Base-by-base conservation (phyloP, 2,888 invertebrate species). In the Baronia brevicornis region DNA sequence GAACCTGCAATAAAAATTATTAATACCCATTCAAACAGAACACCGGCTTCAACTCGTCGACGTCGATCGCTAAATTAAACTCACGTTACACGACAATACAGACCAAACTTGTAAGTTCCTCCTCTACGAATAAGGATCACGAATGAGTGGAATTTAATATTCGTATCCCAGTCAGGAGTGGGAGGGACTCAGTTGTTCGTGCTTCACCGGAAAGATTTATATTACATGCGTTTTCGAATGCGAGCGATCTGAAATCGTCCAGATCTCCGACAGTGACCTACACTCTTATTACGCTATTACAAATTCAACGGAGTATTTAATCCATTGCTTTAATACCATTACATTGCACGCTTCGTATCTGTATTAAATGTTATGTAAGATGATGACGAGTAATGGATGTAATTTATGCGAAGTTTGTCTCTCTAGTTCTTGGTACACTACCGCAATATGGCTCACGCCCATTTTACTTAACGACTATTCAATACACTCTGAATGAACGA, bases 191-290 rank as follows among this genome's bases (percentile, higher is more conserved):
- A 54, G 69, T 72, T 73, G 79, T 80, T 78, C 78, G 70, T 68
- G 69, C 69, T 60, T 71, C 80, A 77, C 80, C 82, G 82, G 84
- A 84, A 84, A 84, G 84, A 84, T 82, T 84, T 82, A 84, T 82
- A 82, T 79, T 82, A 84, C 84, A 74, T 77, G 75, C 79, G 74
- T 71, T 78, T 80, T 78, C 71, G 73, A 74, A 70, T 74, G 71
- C 72, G 62, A 72, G 70, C 78, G 79, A 84, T 84, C 84, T 79
- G 77, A 73, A 79, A 77, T 75, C 74, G 78, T 84, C 79, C 74
- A 70, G 51, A 48, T 43, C 53, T 38, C 46, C 31, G 27, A 41
- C 42, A 36, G 36, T 40, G 38, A 36, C 36, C 36, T 30, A 9
- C 15, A 4, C 17, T 21, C 21, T 25, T 11, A 32, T 20, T 28